These are phyloP conservation scores for Polymixis flavicincta DNA, from an alignment of 2,888 invertebrate species.

Conservation along the genomic window DNA sequence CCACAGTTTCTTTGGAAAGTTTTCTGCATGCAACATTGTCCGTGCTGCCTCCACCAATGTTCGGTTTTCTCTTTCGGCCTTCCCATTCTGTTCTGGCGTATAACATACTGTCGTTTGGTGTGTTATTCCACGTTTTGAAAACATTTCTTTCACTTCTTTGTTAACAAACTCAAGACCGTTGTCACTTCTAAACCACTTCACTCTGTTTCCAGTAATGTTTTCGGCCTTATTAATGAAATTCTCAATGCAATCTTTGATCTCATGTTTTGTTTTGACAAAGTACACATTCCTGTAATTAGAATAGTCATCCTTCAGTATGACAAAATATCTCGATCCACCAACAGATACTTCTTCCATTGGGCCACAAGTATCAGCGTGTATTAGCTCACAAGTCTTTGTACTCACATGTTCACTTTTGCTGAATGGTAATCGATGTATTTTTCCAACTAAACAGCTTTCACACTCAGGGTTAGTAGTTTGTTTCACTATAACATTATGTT, in stretches of 20 bases:
- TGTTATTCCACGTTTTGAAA: neutral
- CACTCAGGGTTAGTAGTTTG: neutral
- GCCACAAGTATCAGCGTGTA: conserved; percentile 5
- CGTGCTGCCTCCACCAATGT: neutral
- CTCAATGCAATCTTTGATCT: neutral
- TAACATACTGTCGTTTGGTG: neutral
- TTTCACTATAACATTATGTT: neutral
- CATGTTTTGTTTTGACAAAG: neutral
- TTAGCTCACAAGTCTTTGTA: neutral
- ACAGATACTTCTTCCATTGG: neutral
- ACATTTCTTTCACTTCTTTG: neutral
- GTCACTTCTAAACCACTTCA: conserved; percentile 1
- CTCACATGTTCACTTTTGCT: neutral
- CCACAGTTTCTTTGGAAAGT: neutral
- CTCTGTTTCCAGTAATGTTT: neutral
- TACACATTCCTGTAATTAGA: neutral
- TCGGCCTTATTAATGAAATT: neutral
- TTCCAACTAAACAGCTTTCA: conserved; percentile 1
- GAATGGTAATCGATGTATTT: conserved; percentile 1
- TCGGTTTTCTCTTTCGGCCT: neutral
- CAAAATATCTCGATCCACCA: conserved; percentile 6
- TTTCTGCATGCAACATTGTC: neutral
- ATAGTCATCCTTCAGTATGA: neutral
- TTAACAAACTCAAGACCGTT: neutral
- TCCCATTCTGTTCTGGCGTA: neutral